Conservation (phyloP, 2,888 invertebrate genomes). For the Sepioteuthis lessoniana region DNA sequence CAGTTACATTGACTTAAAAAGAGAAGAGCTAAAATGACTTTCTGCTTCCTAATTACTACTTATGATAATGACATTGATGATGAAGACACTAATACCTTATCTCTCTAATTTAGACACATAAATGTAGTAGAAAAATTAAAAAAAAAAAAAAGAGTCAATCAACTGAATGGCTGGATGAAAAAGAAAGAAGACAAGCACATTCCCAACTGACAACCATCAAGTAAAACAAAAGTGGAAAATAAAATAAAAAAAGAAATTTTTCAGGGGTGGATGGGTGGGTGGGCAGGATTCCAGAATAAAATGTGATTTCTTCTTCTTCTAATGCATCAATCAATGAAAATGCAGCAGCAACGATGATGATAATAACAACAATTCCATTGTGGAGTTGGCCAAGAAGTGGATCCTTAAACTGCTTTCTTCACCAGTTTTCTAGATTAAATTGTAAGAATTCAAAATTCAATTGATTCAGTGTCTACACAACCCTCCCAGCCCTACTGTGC, state of each 20-base stretch:
- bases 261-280: not conserved
- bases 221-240: not conserved
- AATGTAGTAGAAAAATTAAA: not conserved
- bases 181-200: not conserved
- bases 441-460: not conserved
- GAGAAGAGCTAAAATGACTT: too few relatives aligned
- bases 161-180: not conserved
- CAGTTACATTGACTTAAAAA: too few relatives aligned
- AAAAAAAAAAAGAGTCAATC: too few relatives aligned
- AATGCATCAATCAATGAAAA: not conserved
- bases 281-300: not conserved
- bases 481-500: not conserved
- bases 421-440: constrained; percentile 16
- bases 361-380: not conserved
- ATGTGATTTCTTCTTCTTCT: not conserved
- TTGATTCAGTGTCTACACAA: not conserved
- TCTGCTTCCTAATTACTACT: too few relatives aligned
- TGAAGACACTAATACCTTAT: too few relatives aligned
- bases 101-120: not conserved
- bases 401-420: not conserved
- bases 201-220: not conserved
- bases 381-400: not conserved
- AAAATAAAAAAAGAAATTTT: not conserved
- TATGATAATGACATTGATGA: too few relatives aligned
- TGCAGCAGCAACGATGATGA: not conserved